Evolutionary conservation across 2,797 vertebrate genomes (phyloP), one percentile per base, ranked within the genome.

Genomic region (Cossypha polioptera): DNA sequence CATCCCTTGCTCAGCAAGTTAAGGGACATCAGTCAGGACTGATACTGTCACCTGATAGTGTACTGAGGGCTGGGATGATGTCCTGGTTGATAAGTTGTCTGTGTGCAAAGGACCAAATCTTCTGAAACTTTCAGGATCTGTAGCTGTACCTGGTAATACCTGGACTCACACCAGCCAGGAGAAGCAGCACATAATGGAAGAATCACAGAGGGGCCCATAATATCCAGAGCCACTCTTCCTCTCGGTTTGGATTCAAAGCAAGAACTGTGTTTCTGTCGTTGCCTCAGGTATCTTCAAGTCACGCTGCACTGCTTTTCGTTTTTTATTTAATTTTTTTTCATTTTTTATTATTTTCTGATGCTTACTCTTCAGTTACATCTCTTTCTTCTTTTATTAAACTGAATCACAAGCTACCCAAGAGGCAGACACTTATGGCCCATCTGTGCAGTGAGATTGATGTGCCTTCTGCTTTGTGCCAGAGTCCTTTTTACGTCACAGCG

Each of bases 371-470:
- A 55, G 35, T 18, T 40, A 25, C 20, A 33, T 62, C 11, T 13
- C 16, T 69, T 91, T 94, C 59, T 89, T 95, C 63, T 79, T 61
- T 62, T 85, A 54, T 72, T 79, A 53, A 87, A 65, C 50, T 65
- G 51, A 81, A 81, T 86, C 62, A 66, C 9, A 13, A 17, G 35
- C 67, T 67, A 16, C 58, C 47, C 54, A 18, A 36, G 58, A 72
- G 36, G 38, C 67, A 87, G 82, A 45, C 1, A 16, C 25, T n/a
- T 13, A 18, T 16, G 38, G 26, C 31, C 47, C 24, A 10, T n/a
- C 42, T 47, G 51, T 42, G 67, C n/a, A 7, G 50, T 11, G 55
- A 76, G 24, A 69, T 1, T n/a, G 55, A 47, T 50, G 45, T 48
- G 18, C 62, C 31, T 65, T 63, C 71, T 81, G 19, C 13, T 94